phyloP scores from a whole-genome alignment of 2,113 vertebrate genomes.

The Actenoides hombroni region DNA sequence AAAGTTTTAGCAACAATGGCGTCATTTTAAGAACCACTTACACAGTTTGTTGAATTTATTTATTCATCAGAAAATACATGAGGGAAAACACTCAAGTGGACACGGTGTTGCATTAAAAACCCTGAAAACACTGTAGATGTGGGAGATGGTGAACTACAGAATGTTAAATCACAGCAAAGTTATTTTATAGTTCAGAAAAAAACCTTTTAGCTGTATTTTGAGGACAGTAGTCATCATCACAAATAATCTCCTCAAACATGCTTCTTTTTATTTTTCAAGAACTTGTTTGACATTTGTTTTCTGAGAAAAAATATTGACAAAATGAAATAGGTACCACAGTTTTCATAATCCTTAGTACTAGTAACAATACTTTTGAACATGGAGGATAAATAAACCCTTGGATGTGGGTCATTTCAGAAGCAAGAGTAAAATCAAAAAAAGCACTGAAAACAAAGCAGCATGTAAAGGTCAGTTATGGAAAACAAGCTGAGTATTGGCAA shows the following conservation, averaged over 20 bases:
- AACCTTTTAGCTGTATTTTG: not conserved
- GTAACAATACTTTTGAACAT: not conserved
- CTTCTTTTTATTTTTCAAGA: not conserved
- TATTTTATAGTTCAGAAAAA: not conserved
- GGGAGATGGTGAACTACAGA: not conserved
- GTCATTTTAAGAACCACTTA: not conserved
- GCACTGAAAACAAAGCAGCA: not conserved
- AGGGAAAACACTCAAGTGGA: not conserved
- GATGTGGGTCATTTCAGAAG: not conserved
- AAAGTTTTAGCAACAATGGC: not conserved
- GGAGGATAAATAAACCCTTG: not conserved
- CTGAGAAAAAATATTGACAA: not conserved
- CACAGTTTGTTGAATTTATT: not conserved
- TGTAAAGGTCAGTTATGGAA: slow-evolving; percentile 18
- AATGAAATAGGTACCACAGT: not conserved
- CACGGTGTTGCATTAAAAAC: not conserved
- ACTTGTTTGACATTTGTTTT: not conserved
- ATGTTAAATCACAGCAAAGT: not conserved
- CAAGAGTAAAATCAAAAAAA: not conserved
- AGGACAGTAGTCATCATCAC: not conserved
- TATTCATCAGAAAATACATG: not conserved
- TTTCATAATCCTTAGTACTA: not conserved
- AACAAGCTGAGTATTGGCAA: slow-evolving; percentile 6
- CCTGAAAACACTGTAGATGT: not conserved
- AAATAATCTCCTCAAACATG: not conserved